A percentile compares a stretch with the other conserved stretches of the same genome.
These are phyloP conservation scores for Sycophila sp. DNA, from an alignment of 1,140 invertebrate species.

Conservation along the genomic window DNA sequence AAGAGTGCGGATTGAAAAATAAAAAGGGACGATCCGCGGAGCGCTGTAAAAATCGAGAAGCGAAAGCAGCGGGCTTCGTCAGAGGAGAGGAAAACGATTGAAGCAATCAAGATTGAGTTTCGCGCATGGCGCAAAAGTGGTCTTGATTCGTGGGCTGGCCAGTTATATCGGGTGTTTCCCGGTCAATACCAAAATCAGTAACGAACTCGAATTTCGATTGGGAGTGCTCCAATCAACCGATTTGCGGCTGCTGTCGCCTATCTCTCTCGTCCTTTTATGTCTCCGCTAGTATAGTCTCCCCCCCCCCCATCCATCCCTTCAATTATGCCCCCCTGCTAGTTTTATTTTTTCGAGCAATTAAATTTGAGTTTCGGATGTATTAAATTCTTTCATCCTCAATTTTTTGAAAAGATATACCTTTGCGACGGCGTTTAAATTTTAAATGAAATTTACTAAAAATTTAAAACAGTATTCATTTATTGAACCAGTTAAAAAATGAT, in stretches of 20 bases:
- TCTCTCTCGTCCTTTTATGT: neutral
- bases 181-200: constrained; percentile 32
- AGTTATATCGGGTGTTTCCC: constrained; percentile 25
- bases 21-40: neutral
- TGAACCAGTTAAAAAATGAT: no score
- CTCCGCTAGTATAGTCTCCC: neutral
- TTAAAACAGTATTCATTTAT: no score
- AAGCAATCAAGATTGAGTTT: constrained; percentile 30
- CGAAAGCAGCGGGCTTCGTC: neutral
- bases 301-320: no score
- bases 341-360: neutral
- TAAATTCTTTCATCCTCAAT: neutral
- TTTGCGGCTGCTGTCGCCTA: constrained; percentile 8
- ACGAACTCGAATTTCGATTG: constrained; percentile 22
- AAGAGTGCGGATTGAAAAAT: neutral
- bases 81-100: neutral
- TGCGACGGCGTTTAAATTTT: neutral
- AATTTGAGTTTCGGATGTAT: neutral
- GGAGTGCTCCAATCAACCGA: constrained; percentile 37
- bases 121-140: constrained; percentile 14
- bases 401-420: neutral
- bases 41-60: neutral
- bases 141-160: constrained; percentile 17
- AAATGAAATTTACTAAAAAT: no score
- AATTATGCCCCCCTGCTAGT: neutral